Evolutionary conservation across 2,888 invertebrate species (phyloP).

Genomic region (Plutella xylostella): DNA sequence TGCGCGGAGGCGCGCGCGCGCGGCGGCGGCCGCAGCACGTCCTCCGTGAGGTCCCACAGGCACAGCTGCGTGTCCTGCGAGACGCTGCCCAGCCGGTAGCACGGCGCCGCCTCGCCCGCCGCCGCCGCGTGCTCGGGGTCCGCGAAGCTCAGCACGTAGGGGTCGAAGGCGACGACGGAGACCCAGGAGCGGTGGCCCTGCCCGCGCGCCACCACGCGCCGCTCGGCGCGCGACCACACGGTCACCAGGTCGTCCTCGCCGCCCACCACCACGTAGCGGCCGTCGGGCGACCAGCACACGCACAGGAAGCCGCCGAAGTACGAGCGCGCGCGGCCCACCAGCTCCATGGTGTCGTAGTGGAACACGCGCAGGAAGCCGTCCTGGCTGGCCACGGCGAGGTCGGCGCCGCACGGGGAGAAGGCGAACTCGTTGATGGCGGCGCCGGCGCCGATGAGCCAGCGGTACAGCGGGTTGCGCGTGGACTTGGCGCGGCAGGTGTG

Average conservation of each 20-base stretch:
- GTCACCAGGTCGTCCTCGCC: slow-evolving; percentile 99
- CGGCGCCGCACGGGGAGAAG: slow-evolving; percentile 94
- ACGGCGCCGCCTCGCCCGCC: slow-evolving; percentile 68
- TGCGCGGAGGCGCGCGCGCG: slow-evolving; percentile 53
- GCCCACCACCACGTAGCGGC: slow-evolving; percentile 94
- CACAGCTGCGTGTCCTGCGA: slow-evolving; percentile 98
- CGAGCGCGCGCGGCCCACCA: slow-evolving; percentile 92
- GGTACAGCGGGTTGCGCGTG: slow-evolving; percentile 90
- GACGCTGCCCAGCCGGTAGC: slow-evolving; percentile 91
- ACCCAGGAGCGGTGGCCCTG: slow-evolving; percentile 99
- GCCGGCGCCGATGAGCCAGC: slow-evolving; percentile 87
- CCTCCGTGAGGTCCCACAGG: slow-evolving; percentile 98
- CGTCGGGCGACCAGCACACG: slow-evolving; percentile 98
- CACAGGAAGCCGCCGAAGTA: slow-evolving; percentile 98
- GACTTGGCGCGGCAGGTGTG: slow-evolving; percentile 97
- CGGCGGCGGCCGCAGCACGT: slow-evolving; percentile 84
- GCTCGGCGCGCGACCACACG: slow-evolving; percentile 94
- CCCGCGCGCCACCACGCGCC: slow-evolving; percentile 95
- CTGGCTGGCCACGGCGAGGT: slow-evolving; percentile 94
- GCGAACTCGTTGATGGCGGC: slow-evolving; percentile 95
- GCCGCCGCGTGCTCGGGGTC: slow-evolving; percentile 73
- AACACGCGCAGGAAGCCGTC: slow-evolving; percentile 96
- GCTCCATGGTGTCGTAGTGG: slow-evolving; percentile 97
- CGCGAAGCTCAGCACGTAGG: slow-evolving; percentile 81
- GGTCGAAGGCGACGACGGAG: slow-evolving; percentile 95